Evolutionary conservation across 2,797 vertebrate genomes (phyloP).

Genomic region (Pristis pectinata): DNA sequence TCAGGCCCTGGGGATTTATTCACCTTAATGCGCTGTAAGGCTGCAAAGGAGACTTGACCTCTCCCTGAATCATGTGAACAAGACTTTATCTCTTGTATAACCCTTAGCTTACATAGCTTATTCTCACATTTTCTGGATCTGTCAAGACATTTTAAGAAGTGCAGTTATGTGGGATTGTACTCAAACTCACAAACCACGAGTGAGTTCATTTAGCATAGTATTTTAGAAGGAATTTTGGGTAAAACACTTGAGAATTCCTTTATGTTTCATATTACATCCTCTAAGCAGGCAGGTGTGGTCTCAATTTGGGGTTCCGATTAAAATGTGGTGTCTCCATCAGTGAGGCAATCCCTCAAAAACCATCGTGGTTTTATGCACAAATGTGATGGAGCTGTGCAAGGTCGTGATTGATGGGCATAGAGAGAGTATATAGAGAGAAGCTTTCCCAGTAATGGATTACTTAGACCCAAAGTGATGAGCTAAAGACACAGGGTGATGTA

Average conservation of each 20-base stretch:
- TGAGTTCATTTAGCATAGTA: not conserved
- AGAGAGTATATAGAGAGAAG: too few species aligned
- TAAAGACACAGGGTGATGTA: too few species aligned
- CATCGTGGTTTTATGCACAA: not conserved
- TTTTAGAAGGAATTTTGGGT: not conserved
- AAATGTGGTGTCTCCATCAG: not conserved
- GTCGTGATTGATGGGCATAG: too few species aligned
- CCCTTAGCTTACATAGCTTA: not conserved
- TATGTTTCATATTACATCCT: not conserved
- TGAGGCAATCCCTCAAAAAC: not conserved
- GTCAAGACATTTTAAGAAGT: not conserved
- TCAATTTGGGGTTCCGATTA: not conserved
- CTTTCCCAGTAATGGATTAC: too few species aligned
- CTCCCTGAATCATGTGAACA: not conserved
- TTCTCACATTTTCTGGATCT: not conserved
- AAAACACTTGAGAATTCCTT: not conserved
- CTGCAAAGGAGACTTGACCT: too few species aligned
- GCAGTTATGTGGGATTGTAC: not conserved
- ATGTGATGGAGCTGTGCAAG: too few species aligned
- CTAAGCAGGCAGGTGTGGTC: not conserved
- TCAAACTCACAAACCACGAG: not conserved
- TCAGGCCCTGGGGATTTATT: too few species aligned
- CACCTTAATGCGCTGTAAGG: too few species aligned
- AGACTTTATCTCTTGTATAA: not conserved
- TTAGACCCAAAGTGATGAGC: too few species aligned